Percentiles rank a stretch among this genome's conserved stretches.
phyloP scores from a whole-genome alignment of 2,113 vertebrate species.

The Carassius gibelio region DNA sequence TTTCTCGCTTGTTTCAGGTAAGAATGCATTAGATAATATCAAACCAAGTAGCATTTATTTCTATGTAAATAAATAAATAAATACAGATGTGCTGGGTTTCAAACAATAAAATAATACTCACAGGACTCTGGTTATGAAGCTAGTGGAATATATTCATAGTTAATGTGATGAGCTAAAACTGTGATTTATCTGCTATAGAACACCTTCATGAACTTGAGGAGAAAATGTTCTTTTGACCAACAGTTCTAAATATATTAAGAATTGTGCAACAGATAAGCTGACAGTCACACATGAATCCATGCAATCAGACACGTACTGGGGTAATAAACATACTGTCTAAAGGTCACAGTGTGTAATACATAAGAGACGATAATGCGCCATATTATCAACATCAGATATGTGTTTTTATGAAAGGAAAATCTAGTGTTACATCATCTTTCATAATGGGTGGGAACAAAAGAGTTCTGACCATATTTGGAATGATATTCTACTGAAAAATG shows the following conservation, averaged over 20 bases:
- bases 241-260: not conserved
- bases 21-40: not conserved
- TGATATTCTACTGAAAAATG: conserved; percentile 88
- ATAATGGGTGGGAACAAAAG: not conserved
- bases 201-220: not conserved
- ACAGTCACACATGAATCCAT: not conserved
- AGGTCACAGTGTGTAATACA: not conserved
- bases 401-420: not conserved
- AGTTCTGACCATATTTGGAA: conserved; percentile 85
- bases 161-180: not conserved
- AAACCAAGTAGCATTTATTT: not conserved
- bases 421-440: not conserved
- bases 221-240: not conserved
- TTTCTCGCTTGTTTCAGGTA: too few relatives aligned
- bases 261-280: conserved; percentile 17
- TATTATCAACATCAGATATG: not conserved
- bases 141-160: not conserved
- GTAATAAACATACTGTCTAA: conserved; percentile 23
- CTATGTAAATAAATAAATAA: too few relatives aligned
- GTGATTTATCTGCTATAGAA: not conserved
- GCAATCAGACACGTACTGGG: conserved; percentile 29
- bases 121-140: not conserved
- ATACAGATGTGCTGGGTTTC: not conserved
- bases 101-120: not conserved
- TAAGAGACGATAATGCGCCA: not conserved